Percentiles rank a stretch among this genome's conserved stretches.
These are phyloP conservation scores for Pipistrellus pipistrellus DNA, from an alignment of 2,797 vertebrate species.

Conservation along the genomic window DNA sequence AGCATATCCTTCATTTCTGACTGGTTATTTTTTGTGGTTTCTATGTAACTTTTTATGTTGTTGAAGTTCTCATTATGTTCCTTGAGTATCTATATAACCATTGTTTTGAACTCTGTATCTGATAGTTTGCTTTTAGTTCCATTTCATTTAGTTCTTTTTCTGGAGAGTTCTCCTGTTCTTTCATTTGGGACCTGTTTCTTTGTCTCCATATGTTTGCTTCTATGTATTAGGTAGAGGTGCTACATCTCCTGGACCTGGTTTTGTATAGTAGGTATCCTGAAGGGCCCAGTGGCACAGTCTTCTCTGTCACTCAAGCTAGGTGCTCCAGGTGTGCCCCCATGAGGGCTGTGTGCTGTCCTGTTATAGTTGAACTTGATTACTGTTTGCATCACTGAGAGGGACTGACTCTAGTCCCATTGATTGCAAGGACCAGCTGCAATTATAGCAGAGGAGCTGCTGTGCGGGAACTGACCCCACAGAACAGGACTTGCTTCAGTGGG, in stretches of 20 bases:
- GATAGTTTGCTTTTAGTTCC: neutral
- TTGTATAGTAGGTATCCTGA: neutral
- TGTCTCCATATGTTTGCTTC: neutral
- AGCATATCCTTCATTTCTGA: neutral
- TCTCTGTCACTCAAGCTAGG: neutral
- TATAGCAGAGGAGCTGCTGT: neutral
- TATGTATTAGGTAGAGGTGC: neutral
- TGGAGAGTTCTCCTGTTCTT: neutral
- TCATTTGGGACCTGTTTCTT: neutral
- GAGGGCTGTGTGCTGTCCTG: neutral
- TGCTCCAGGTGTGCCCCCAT: neutral
- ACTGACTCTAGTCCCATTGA: neutral
- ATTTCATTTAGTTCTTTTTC: neutral
- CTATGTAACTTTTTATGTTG: neutral
- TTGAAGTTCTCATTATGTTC: neutral
- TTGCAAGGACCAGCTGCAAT: neutral
- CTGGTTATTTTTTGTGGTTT: neutral
- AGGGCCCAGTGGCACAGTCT: neutral
- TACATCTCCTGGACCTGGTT: neutral
- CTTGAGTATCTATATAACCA: neutral
- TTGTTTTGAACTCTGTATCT: neutral
- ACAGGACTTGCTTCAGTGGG: neutral
- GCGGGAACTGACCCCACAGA: too few species aligned
- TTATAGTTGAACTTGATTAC: neutral
- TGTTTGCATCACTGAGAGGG: neutral